Base-by-base conservation (phyloP, 2,113 vertebrate genomes). In the Callopanchax toddi region DNA sequence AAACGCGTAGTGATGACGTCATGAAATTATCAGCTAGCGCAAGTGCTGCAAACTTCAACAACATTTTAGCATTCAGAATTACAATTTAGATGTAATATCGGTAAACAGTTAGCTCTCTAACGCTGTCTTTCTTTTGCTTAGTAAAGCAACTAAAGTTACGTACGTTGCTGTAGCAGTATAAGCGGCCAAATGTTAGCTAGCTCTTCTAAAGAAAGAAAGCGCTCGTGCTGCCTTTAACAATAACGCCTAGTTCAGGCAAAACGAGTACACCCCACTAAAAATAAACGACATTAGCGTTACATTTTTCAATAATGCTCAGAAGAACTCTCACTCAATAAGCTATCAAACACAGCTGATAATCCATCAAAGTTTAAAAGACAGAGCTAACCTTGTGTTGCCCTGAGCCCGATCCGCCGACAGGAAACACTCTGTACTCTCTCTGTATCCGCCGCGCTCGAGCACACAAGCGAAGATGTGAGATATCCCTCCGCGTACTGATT, bases 371-470 rank as follows among this genome's bases (percentile, higher is more conserved):
- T 51, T 44, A 39, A 15, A 56, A 51, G 39, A 76, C 62, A 60
- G 54, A 62, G 16, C 18, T 60, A 68, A 65, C 12, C 53, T 21
- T 42, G 67, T 36, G 13, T 11, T 26, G 92, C 92, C 87, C 18
- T n/a, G 11, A 11, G n/a, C 50, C 36, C 3, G 29, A 8, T 32
- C 36, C 26, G 11, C 50, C 50, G 29, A 53, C 50, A 53, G 50
- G 50, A 59, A 34, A 16, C 42, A 44, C 23, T 29, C 26, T 29
- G 11, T 12, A 89, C 91, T 91, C 20, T 92, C 91, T 82, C 23
- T 64, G 48, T 71, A 55, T 67, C 76, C 83, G 74, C 88, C 87
- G 90, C 62, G 77, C 67, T 86, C 86, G 86, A 61, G 74, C 69
- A 12, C 59, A 36, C 17, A 40, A 22, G 49, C 22, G 2, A 22